These are phyloP conservation scores for Lamproptera curius DNA, from an alignment of 2,888 invertebrate species.

Conservation along the genomic window DNA sequence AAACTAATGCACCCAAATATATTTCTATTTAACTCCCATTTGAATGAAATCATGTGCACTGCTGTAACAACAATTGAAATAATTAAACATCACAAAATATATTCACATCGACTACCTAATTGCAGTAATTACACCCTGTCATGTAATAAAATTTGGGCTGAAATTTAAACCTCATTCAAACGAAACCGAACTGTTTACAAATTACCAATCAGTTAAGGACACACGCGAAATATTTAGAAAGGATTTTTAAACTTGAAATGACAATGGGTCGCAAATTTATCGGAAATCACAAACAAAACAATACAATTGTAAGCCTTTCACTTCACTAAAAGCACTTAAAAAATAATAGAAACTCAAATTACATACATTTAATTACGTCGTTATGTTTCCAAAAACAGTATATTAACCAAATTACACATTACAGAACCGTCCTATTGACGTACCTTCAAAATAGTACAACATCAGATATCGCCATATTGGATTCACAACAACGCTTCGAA, in stretches of 20 bases:
- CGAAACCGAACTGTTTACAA: not conserved
- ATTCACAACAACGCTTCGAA: slow-evolving; percentile 85
- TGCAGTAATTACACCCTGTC: slow-evolving; percentile 70
- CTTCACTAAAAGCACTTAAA: slow-evolving; percentile 48
- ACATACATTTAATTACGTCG: slow-evolving; percentile 34
- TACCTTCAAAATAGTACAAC: slow-evolving; percentile 78
- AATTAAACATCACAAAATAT: slow-evolving; percentile 30
- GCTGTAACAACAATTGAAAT: slow-evolving; percentile 59
- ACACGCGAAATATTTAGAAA: slow-evolving; percentile 22
- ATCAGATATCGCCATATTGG: slow-evolving; percentile 83
- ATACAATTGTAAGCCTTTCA: slow-evolving; percentile 66
- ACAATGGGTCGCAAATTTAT: slow-evolving; percentile 68
- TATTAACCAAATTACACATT: slow-evolving; percentile 70
- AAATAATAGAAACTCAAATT: slow-evolving; percentile 36
- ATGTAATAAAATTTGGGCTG: slow-evolving; percentile 29
- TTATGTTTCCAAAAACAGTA: slow-evolving; percentile 47
- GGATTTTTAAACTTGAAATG: slow-evolving; percentile 39
- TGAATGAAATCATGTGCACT: slow-evolving; percentile 69
- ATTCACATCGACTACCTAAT: slow-evolving; percentile 51
- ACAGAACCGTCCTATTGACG: slow-evolving; percentile 77
- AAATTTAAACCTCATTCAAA: slow-evolving; percentile 1
- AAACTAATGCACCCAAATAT: slow-evolving; percentile 60
- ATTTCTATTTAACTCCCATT: slow-evolving; percentile 74
- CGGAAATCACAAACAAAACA: slow-evolving; percentile 77
- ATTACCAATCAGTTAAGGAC: slow-evolving; percentile 9